phyloP scores from a whole-genome alignment of 2,888 invertebrate genomes.

The Trichogramma evanescens region DNA sequence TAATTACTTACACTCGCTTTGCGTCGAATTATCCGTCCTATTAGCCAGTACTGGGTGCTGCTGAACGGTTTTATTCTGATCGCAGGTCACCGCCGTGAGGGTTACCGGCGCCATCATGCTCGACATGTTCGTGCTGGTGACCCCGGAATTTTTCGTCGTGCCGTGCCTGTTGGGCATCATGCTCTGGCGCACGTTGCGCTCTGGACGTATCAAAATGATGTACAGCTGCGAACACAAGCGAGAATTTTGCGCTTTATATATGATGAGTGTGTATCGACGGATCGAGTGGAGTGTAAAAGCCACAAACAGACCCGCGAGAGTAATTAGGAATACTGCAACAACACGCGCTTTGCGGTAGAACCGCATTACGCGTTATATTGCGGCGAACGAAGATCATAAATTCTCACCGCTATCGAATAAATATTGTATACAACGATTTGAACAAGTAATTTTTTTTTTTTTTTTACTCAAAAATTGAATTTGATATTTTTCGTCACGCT shows the following conservation, averaged over 20 bases:
- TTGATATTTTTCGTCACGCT: no score
- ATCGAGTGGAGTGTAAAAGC: neutral
- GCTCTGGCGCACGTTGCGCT: conserved; percentile 81
- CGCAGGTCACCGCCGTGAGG: conserved; percentile 61
- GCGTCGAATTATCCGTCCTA: conserved; percentile 42
- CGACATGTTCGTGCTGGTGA: conserved; percentile 53
- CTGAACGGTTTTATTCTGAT: conserved; percentile 60
- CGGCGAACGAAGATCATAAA: no score
- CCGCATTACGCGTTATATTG: no score
- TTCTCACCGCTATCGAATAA: no score
- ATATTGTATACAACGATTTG: no score
- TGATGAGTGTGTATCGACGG: neutral
- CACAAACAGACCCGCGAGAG: no score
- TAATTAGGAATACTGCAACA: no score
- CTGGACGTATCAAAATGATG: conserved; percentile 82
- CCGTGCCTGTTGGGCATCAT: conserved; percentile 70
- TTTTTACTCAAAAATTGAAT: no score
- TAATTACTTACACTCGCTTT: conserved; percentile 40
- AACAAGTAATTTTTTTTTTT: no score
- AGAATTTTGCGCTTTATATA: neutral
- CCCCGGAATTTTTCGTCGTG: conserved; percentile 56
- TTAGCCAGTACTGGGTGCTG: conserved; percentile 49
- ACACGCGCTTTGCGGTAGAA: no score
- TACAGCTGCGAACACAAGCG: conserved; percentile 58
- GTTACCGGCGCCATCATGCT: conserved; percentile 65